Evolutionary conservation across 2,113 vertebrate genomes (phyloP).

Genomic region (Clarias batrachus): DNA sequence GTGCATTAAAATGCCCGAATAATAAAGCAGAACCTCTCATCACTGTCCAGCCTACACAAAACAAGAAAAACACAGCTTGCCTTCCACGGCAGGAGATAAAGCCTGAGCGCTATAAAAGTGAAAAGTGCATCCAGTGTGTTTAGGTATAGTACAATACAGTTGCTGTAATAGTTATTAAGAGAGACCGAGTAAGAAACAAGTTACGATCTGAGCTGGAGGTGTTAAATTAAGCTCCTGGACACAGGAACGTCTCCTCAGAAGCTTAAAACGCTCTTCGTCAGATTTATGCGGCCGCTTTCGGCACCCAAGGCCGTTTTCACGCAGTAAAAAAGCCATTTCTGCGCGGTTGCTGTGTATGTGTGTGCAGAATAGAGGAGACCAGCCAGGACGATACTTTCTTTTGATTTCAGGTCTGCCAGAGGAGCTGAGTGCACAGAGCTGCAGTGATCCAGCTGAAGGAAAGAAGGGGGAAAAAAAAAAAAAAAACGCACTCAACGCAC

Average conservation of each 20-base stretch:
- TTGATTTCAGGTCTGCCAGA: conserved; percentile 3
- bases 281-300: conserved; percentile 2
- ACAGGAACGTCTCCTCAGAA: neutral
- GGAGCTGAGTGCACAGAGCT: neutral
- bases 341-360: neutral
- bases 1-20: too few relatives aligned
- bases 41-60: neutral
- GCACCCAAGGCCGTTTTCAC: conserved; percentile 14
- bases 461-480: too few relatives aligned
- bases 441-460: neutral
- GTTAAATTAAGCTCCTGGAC: conserved; percentile 47
- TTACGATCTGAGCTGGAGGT: conserved; percentile 37
- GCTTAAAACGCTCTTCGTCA: conserved; percentile 19
- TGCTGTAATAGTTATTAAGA: conserved; percentile 27
- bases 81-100: neutral
- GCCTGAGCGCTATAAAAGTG: neutral
- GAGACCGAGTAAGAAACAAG: conserved; percentile 17
- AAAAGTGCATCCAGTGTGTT: neutral
- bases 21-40: neutral
- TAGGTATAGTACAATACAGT: neutral
- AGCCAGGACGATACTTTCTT: neutral
- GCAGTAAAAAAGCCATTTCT: neutral
- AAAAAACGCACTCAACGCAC: neutral
- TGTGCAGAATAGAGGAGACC: neutral
- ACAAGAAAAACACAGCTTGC: neutral